Evolutionary conservation across 2,888 invertebrate genomes (phyloP), one percentile per base, ranked within the genome.

Genomic region (Machimus rusticus): DNA sequence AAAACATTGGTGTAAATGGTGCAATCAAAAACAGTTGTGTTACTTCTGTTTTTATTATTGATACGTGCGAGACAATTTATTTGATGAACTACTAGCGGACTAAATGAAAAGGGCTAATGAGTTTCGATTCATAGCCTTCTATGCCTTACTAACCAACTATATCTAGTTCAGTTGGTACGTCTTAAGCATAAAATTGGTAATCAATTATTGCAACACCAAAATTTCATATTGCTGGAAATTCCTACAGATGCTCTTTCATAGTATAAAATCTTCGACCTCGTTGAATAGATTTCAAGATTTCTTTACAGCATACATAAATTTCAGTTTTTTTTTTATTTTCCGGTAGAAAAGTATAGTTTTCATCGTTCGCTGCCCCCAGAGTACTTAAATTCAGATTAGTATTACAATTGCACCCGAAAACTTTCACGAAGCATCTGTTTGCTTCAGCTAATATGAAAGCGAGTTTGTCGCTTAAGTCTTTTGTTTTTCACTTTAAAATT

Each of bases 391-490:
- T 66, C 28, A 14, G 23, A 66, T 66, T 66, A 66, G 28, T 66
- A 66, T 66, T 66, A 66, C 66, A 66, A 23, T 23, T 66, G 23
- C 19, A 66, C 23, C 66, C 23, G 66, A 66, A 66, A 66, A 66
- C 66, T 66, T 66, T 66, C 66, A 23, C 66, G 28, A 66, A 28
- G 8, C 28, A 19, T 28, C 66, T 28, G n/a, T 2, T 51, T 16
- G 6, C 51, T 6, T 77, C 9, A 51, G 51, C n/a, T 51, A 51
- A 51, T 51, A 51, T n/a, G 51, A 66, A 66, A 66, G n/a, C 28
- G 57, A 82, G 82, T 82, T 82, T 57, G 34, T 28, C 82, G 82
- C 82, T 82, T 82, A 82, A 82, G 28, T 82, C 82, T 82, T 82
- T 82, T 34, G 82, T 82, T 82, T 31, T 34, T 46, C 19, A 3